A percentile compares a stretch with the other conserved stretches of the same genome.
These are phyloP conservation scores for Margaritifera margaritifera DNA, from an alignment of 2,888 invertebrate species.

Conservation along the genomic window DNA sequence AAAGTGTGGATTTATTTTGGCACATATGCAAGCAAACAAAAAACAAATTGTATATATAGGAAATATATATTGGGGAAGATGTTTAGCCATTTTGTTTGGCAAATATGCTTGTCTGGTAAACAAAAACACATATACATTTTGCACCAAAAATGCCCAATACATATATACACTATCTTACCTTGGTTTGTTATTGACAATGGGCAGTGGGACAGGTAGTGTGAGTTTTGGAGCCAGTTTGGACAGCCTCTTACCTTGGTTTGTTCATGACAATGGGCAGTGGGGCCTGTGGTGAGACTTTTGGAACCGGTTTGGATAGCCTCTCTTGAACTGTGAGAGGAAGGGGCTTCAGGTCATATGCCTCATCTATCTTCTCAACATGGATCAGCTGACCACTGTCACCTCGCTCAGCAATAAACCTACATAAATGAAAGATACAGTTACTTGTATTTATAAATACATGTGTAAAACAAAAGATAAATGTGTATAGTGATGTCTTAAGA, in stretches of 20 bases:
- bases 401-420: conserved; percentile 73
- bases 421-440: background rate
- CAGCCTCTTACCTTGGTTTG: conserved; percentile 26
- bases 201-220: conserved; percentile 41
- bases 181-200: conserved; percentile 47
- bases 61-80: too few species aligned
- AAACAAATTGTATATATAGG: too few species aligned
- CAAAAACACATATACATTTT: too few species aligned
- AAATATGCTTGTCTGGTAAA: too few species aligned
- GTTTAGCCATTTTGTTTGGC: too few species aligned
- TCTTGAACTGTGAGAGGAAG: conserved; percentile 35
- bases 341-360: conserved; percentile 68
- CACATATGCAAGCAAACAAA: too few species aligned
- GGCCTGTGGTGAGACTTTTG: conserved; percentile 26
- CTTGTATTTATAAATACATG: background rate
- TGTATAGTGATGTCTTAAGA: too few species aligned
- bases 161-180: conserved; percentile 32
- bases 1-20: too few species aligned
- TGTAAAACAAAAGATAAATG: too few species aligned
- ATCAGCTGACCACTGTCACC: conserved; percentile 71
- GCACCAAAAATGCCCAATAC: background rate
- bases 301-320: conserved; percentile 18
- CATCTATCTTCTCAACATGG: conserved; percentile 74
- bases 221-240: conserved; percentile 19
- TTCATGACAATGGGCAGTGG: conserved; percentile 44